Evolutionary conservation across 2,113 vertebrate genomes (phyloP), one percentile per base, ranked within the genome.

Genomic region (Bos taurus): DNA sequence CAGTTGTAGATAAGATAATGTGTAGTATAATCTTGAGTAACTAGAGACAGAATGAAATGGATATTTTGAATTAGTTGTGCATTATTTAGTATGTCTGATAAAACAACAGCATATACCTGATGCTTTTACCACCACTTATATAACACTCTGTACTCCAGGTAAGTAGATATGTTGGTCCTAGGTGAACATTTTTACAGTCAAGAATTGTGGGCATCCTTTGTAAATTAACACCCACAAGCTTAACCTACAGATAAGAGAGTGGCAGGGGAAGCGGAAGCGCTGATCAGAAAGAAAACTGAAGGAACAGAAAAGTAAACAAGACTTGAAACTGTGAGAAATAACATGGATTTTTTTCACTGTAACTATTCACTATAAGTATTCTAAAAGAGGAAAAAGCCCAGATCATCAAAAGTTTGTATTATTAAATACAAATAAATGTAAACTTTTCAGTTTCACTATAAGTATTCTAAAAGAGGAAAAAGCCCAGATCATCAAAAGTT

Each of bases 41-140:
- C 96, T 43, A 97, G 95, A 84, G 98, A 92, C 94, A 96, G 95
- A 98, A 97, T 90, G 97, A 98, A 99, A 98, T 86, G 43, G 97
- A 82, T 98, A 97, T 94, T 98, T 97, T 98, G 43, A 46, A 95
- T 98, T 97, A 96, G 93, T 95, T 95, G 62, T 98, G 40, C 97
- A 98, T 99, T 98, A 99, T 99, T 99, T 98, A 98, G 98, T 89
- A 54, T 97, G 71, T 98, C 97, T 98, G 96, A 98, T 98, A 67
- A 98, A 97, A 67, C 78, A 85, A 56, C n/a, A 97, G 90, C 90
- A 98, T 95, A 97, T 91, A 97, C 80, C 95, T 96, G 88, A 97
- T 97, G 97, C 67, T 81, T 96, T 96, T 93, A 91, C 84, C 91
- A 92, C 85, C 94, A 88, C 94, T 91, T 98, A 57, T 67, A 26